Base-by-base conservation (phyloP, 2,888 invertebrate genomes). In the Eupithecia vulgata region DNA sequence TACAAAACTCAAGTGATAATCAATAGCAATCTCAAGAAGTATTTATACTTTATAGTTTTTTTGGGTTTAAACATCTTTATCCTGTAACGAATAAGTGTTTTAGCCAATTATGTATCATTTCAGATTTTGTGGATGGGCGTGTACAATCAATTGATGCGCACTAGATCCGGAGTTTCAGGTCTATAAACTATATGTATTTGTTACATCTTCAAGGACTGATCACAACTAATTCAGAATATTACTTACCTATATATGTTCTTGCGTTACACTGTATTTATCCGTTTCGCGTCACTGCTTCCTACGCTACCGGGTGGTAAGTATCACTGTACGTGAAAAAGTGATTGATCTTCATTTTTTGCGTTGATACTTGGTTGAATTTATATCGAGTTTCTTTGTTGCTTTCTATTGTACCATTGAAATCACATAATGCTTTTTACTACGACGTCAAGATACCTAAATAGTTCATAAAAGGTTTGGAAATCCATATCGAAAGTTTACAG, bases 41-140 rank as follows among this genome's bases (percentile, higher is more conserved):
- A 88, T 90, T 86, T 90, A 90, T 90, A 90, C 85, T 78, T 57
- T 73, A 75, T 72, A 67, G 70, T 83, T 83, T 79, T 83, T 80
- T 88, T 86, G 81, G 78, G 81, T 80, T 83, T 84, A 87, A 87
- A 85, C 80, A 79, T 82, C 80, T 83, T 83, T 84, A 86, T 85
- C 87, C 87, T 83, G 83, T 80, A 81, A 81, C 81, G 78, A 48
- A 79, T 80, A 82, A 81, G 71, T 76, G 78, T 80, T 82, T 79
- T 57, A 34, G 40, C 76, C 79, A 86, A 86, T 87, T 85, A 87
- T 73, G 73, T 80, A 77, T 83, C 73, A 80, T 82, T 85, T 81
- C 73, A 78, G 78, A 82, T 84, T 83, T 83, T 80, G 75, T 80
- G 76, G 80, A 85, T 85, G 83, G 85, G 86, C 80, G 83, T 85